Conservation (phyloP, 2,888 invertebrate species). For the Bursaphelenchus okinawaensis region DNA sequence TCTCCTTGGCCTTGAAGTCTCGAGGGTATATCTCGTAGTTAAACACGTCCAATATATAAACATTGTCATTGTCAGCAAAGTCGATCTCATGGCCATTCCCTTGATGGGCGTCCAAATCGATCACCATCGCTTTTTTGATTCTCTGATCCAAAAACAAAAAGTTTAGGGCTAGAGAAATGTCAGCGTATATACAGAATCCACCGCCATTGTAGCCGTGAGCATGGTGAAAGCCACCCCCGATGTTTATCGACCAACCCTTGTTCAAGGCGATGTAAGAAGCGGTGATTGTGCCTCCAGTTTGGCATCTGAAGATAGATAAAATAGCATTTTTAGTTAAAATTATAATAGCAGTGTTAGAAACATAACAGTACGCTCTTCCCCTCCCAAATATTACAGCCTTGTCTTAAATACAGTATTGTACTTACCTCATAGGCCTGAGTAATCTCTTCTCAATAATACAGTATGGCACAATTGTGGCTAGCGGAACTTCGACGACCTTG, state of each 20-base stretch:
- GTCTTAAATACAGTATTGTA: too few species aligned
- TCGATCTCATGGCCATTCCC: slow-evolving; percentile 83
- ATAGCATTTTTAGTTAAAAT: slow-evolving; percentile 26
- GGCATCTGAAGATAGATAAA: slow-evolving; percentile 28
- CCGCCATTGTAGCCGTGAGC: slow-evolving; percentile 77
- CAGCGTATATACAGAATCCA: slow-evolving; percentile 82
- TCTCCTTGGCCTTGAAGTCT: slow-evolving; percentile 69
- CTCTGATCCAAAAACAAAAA: slow-evolving; percentile 65
- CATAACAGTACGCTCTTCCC: too few species aligned
- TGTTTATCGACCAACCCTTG: slow-evolving; percentile 79
- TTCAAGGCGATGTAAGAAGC: slow-evolving; percentile 74
- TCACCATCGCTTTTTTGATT: slow-evolving; percentile 67
- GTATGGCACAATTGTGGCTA: slow-evolving; percentile 73
- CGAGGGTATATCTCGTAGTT: slow-evolving; percentile 75
- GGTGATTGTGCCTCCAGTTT: slow-evolving; percentile 74
- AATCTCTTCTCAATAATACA: slow-evolving; percentile 71
- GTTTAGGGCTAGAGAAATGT: slow-evolving; percentile 71
- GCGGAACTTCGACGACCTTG: slow-evolving; percentile 63
- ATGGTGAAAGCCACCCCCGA: slow-evolving; percentile 87
- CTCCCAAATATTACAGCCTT: too few species aligned
- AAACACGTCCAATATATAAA: slow-evolving; percentile 83
- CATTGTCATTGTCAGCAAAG: slow-evolving; percentile 68
- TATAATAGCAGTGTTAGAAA: too few species aligned
- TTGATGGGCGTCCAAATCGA: slow-evolving; percentile 87
- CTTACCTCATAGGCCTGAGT: slow-evolving; percentile 64